A percentile compares a stretch with the other conserved stretches of the same genome.
phyloP scores from a whole-genome alignment of 2,797 vertebrate genomes.

The Sparus aurata region DNA sequence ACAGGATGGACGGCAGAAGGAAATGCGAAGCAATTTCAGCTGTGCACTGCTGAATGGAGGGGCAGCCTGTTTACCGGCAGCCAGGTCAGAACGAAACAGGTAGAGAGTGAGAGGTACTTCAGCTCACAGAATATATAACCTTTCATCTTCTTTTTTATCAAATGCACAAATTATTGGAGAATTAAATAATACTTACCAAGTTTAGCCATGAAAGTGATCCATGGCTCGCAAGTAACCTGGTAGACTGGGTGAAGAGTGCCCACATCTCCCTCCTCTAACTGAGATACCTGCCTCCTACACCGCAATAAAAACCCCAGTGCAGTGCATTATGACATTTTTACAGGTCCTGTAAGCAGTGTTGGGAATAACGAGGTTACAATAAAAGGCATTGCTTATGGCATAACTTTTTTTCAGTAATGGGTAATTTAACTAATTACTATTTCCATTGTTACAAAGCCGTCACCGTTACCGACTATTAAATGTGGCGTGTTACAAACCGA shows the following conservation, averaged over 20 bases:
- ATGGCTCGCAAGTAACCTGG: constrained; percentile 86
- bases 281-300: constrained; percentile 88
- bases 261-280: constrained; percentile 93
- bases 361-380: too few species aligned
- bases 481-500: too few species aligned
- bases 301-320: constrained; percentile 23
- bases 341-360: background rate
- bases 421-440: too few species aligned
- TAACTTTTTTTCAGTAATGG: too few species aligned
- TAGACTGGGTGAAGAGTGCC: constrained; percentile 92
- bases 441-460: too few species aligned
- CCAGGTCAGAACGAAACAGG: constrained; percentile 8
- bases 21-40: constrained; percentile 92
- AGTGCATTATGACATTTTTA: constrained; percentile 17
- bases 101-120: background rate
- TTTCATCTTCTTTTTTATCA: background rate
- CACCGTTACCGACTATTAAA: too few species aligned
- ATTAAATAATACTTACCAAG: constrained; percentile 83
- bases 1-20: constrained; percentile 91
- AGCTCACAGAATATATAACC: background rate
- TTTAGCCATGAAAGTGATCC: constrained; percentile 94
- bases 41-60: constrained; percentile 91
- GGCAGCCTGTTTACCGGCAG: constrained; percentile 85
- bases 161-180: background rate
- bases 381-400: too few species aligned